These are phyloP conservation scores for Halyomorpha halys DNA, from an alignment of 1,140 invertebrate genomes.

Conservation along the genomic window DNA sequence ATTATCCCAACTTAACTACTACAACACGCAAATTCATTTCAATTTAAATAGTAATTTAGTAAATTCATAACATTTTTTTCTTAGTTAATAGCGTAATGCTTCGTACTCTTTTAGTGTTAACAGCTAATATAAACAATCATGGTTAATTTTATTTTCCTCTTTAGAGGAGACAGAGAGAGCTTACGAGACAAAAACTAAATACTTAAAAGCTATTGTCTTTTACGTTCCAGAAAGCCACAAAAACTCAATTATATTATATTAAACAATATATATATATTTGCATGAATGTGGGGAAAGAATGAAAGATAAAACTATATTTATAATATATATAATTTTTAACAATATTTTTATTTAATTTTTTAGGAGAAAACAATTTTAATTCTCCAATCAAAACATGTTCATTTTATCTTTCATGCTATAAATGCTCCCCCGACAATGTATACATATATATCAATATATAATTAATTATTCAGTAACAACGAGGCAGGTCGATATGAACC, in stretches of 20 bases:
- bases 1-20: background rate
- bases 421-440: background rate
- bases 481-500: background rate
- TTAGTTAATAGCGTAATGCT: background rate
- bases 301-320: background rate
- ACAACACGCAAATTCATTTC: constrained; percentile 6
- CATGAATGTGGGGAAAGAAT: background rate
- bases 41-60: background rate
- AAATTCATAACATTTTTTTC: background rate
- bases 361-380: background rate
- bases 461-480: too few relatives aligned
- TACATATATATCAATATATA: too few relatives aligned
- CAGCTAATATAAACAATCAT: constrained; percentile 12
- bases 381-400: background rate
- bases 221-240: constrained; percentile 5
- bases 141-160: background rate
- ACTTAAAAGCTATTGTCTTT: constrained; percentile 18
- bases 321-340: background rate
- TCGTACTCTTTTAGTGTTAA: constrained; percentile 8
- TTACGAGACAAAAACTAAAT: background rate
- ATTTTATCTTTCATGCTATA: constrained; percentile 5
- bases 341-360: background rate
- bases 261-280: too few relatives aligned
- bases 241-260: background rate
- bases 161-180: background rate